Percentiles rank a stretch among this genome's conserved stretches.
phyloP scores from a whole-genome alignment of 1,140 invertebrate species.

The Drosophila setifemur region DNA sequence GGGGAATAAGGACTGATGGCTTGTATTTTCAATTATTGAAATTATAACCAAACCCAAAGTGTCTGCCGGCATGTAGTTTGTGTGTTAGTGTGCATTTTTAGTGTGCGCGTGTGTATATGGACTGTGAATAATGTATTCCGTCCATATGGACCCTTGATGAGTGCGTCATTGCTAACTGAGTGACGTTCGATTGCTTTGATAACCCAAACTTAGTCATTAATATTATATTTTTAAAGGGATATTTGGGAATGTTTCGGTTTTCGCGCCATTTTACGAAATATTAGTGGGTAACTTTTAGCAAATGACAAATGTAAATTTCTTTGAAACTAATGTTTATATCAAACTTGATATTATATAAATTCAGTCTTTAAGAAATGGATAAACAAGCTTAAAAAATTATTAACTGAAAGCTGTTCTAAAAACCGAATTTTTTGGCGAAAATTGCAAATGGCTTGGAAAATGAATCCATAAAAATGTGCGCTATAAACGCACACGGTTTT shows the following conservation, averaged over 20 bases:
- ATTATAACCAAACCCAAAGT: conserved; percentile 33
- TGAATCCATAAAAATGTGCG: too few species aligned
- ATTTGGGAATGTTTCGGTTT: neutral
- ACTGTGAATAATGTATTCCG: conserved; percentile 31
- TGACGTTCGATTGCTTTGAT: neutral
- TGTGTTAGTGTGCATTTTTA: neutral
- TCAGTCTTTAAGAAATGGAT: too few species aligned
- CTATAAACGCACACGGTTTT: too few species aligned
- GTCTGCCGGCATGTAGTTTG: neutral
- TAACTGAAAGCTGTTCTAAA: too few species aligned
- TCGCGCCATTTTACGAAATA: too few species aligned
- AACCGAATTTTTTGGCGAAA: too few species aligned
- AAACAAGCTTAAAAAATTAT: too few species aligned
- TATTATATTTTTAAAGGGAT: neutral
- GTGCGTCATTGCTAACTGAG: conserved; percentile 46
- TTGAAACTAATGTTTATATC: neutral
- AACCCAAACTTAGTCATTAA: neutral
- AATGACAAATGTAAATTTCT: neutral
- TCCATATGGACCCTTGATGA: conserved; percentile 42
- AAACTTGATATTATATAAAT: too few species aligned
- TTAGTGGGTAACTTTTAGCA: too few species aligned
- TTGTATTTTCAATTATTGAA: conserved; percentile 58
- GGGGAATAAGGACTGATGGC: conserved; percentile 8
- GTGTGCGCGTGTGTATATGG: conserved; percentile 12
- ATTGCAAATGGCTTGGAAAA: too few species aligned